Percentiles rank a stretch among this genome's conserved stretches.
phyloP scores from a whole-genome alignment of 2,797 vertebrate species.

The Orestias chungarensis region DNA sequence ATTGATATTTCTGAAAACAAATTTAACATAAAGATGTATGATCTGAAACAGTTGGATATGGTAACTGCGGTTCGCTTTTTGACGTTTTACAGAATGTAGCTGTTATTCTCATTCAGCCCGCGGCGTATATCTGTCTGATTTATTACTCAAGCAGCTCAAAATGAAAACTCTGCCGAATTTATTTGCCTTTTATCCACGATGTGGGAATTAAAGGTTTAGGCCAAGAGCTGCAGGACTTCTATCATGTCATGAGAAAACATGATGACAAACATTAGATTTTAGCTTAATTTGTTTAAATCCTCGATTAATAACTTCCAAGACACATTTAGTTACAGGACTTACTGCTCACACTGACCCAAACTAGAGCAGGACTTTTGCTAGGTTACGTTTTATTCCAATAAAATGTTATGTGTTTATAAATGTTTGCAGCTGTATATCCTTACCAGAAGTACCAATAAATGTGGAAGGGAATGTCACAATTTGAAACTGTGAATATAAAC shows the following conservation, averaged over 20 bases:
- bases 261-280: conserved; percentile 24
- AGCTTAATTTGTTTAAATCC: conserved; percentile 27
- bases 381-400: background rate
- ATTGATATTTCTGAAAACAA: conserved; percentile 4
- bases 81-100: conserved; percentile 5
- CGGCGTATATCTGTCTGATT: conserved; percentile 24
- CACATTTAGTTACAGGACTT: conserved; percentile 8
- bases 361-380: conserved; percentile 3
- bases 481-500: no score
- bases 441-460: background rate
- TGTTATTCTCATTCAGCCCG: conserved; percentile 26
- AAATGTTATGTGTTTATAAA: no score
- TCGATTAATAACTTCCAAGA: conserved; percentile 10
- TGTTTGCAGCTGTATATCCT: background rate
- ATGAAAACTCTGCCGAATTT: conserved; percentile 2
- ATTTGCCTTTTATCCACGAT: conserved; percentile 25
- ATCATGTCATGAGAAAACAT: conserved; percentile 19
- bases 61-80: conserved; percentile 1
- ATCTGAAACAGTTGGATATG: conserved; percentile 8
- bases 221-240: conserved; percentile 16
- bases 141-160: conserved; percentile 28
- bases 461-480: conserved; percentile 6
- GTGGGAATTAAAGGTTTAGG: conserved; percentile 15
- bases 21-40: conserved; percentile 1
- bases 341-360: background rate